Evolutionary conservation across 1,140 invertebrate genomes (phyloP).

Genomic region (Archivesica marissinica): DNA sequence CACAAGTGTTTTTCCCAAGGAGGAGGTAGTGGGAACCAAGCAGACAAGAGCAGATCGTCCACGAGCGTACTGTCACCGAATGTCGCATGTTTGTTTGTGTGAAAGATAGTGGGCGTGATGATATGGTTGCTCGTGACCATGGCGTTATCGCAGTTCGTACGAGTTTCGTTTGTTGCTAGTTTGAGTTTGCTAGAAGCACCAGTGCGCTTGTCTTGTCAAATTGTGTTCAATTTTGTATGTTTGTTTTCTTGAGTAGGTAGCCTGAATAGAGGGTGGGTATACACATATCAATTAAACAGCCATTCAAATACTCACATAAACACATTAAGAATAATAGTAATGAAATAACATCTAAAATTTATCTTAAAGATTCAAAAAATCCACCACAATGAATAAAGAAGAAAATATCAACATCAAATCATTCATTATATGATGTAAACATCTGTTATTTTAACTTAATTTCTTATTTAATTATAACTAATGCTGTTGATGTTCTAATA

Average conservation of each 20-base stretch:
- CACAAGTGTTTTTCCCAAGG: constrained; percentile 18
- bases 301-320: neutral
- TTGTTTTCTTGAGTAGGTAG: constrained; percentile 34
- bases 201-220: constrained; percentile 28
- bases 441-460: neutral
- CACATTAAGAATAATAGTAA: neutral
- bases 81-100: constrained; percentile 47
- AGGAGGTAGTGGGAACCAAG: constrained; percentile 25
- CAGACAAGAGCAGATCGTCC: constrained; percentile 36
- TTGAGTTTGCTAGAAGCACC: constrained; percentile 30
- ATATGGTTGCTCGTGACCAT: constrained; percentile 13
- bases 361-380: constrained; percentile 8
- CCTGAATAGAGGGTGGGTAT: constrained; percentile 42
- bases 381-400: constrained; percentile 5
- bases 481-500: neutral
- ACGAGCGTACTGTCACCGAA: constrained; percentile 43
- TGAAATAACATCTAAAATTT: neutral
- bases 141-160: constrained; percentile 31
- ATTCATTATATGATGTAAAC: neutral
- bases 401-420: constrained; percentile 8
- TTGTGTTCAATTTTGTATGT: constrained; percentile 36
- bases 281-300: constrained; percentile 24
- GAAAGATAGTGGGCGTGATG: constrained; percentile 40
- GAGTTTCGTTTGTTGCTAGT: constrained; percentile 40
- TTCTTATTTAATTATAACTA: neutral